phyloP scores from a whole-genome alignment of 2,888 invertebrate species.

The Tuta absoluta region DNA sequence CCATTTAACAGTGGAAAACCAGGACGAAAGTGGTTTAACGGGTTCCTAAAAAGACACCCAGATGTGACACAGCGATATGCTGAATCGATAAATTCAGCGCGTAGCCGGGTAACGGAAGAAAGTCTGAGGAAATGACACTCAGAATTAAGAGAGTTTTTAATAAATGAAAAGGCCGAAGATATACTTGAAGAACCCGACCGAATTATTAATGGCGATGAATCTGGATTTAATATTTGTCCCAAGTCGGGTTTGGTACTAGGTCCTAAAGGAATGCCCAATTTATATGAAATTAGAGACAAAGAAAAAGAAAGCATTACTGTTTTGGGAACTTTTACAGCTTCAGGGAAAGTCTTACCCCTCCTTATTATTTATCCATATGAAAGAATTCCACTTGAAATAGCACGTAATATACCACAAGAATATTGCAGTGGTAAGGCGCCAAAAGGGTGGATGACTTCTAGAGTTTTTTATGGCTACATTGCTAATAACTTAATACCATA shows the following conservation, averaged over 20 bases:
- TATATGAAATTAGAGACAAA: too few relatives aligned
- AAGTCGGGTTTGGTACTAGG: neutral
- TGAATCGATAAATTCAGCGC: neutral
- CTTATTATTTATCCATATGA: too few relatives aligned
- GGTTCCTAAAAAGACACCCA: neutral
- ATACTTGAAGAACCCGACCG: neutral
- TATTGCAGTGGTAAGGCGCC: too few relatives aligned
- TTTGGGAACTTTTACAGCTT: too few relatives aligned
- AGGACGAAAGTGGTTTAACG: neutral
- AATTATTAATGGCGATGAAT: neutral
- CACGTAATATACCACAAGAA: too few relatives aligned
- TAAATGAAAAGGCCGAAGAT: neutral
- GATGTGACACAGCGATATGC: neutral
- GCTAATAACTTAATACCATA: too few relatives aligned
- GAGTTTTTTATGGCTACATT: too few relatives aligned
- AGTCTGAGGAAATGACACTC: neutral
- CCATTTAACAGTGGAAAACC: neutral
- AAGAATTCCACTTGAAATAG: too few relatives aligned
- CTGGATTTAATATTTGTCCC: neutral
- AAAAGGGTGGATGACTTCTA: too few relatives aligned
- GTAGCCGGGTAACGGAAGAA: neutral
- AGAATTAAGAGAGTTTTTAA: neutral
- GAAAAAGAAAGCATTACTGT: too few relatives aligned
- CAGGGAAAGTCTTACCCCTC: too few relatives aligned
- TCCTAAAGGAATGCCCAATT: neutral